Evolutionary conservation across 2,113 vertebrate species (phyloP).

Genomic region (Elanoides forficatus): DNA sequence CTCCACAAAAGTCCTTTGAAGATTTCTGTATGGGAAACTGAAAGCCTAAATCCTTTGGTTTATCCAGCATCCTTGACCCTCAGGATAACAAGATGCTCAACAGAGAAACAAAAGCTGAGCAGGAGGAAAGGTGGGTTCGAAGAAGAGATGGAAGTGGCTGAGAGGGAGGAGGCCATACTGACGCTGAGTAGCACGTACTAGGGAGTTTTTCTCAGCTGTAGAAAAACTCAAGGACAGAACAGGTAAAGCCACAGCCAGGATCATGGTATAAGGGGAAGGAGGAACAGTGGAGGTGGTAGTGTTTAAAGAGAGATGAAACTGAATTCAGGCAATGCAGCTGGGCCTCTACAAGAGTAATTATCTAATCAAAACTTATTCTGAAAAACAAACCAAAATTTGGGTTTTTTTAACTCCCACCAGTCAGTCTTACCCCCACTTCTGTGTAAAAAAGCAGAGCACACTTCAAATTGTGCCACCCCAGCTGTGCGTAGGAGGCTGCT

Average conservation of each 20-base stretch:
- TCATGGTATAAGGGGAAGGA: background rate
- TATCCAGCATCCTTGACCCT: background rate
- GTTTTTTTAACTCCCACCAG: background rate
- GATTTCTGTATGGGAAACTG: background rate
- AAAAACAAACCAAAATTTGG: background rate
- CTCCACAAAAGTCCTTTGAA: background rate
- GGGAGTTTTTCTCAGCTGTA: background rate
- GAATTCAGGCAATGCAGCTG: background rate
- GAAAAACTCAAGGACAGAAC: background rate
- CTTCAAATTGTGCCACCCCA: background rate
- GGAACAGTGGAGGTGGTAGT: background rate
- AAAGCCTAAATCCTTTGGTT: background rate
- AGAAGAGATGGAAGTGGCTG: background rate
- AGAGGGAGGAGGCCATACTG: background rate
- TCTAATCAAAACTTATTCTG: slow-evolving; percentile 16
- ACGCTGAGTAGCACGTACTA: fast-evolving
- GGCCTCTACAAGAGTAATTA: background rate
- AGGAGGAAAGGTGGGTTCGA: background rate
- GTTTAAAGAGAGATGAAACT: background rate
- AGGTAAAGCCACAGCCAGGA: background rate
- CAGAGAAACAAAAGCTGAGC: background rate
- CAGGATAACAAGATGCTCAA: background rate
- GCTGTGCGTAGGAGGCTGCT: background rate
- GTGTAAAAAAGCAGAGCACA: background rate
- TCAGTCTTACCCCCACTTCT: background rate